phyloP scores from a whole-genome alignment of 2,797 vertebrate genomes.

The Pseudopleuronectes americanus region DNA sequence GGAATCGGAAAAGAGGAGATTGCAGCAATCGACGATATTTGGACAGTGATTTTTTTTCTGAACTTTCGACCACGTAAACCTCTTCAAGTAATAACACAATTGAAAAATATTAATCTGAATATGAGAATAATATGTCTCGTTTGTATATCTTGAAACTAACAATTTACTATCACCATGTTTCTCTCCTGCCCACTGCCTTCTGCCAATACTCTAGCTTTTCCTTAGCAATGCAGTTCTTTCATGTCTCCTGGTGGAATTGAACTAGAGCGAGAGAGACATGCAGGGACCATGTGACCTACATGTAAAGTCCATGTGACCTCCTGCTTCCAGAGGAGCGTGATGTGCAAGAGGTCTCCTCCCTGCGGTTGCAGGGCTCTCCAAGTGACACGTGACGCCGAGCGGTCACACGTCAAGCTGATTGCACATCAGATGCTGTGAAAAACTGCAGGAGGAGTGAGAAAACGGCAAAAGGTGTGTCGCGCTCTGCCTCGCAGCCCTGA shows the following conservation, averaged over 20 bases:
- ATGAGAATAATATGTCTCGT: neutral
- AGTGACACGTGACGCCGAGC: slow-evolving; percentile 64
- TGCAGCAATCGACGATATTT: no score
- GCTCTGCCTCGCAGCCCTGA: slow-evolving; percentile 58
- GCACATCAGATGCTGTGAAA: slow-evolving; percentile 83
- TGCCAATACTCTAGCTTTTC: slow-evolving; percentile 15
- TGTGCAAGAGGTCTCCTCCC: slow-evolving; percentile 59
- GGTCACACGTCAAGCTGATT: slow-evolving; percentile 77
- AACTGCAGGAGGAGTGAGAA: slow-evolving; percentile 62
- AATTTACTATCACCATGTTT: neutral
- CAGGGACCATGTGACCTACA: slow-evolving; percentile 64
- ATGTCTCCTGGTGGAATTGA: slow-evolving; percentile 36
- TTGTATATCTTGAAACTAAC: slow-evolving; percentile 9
- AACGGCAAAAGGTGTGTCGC: slow-evolving; percentile 65
- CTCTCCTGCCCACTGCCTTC: neutral
- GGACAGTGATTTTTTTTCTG: no score
- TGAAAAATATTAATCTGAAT: no score
- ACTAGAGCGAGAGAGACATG: slow-evolving; percentile 24
- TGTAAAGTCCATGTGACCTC: slow-evolving; percentile 67
- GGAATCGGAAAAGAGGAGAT: no score
- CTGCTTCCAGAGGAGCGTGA: slow-evolving; percentile 50
- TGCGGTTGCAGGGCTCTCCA: slow-evolving; percentile 58
- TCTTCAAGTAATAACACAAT: no score
- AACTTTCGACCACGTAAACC: no score
- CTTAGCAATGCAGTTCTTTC: slow-evolving; percentile 15